phyloP scores from a whole-genome alignment of 2,113 vertebrate species.

The Rhynchomys soricoides region DNA sequence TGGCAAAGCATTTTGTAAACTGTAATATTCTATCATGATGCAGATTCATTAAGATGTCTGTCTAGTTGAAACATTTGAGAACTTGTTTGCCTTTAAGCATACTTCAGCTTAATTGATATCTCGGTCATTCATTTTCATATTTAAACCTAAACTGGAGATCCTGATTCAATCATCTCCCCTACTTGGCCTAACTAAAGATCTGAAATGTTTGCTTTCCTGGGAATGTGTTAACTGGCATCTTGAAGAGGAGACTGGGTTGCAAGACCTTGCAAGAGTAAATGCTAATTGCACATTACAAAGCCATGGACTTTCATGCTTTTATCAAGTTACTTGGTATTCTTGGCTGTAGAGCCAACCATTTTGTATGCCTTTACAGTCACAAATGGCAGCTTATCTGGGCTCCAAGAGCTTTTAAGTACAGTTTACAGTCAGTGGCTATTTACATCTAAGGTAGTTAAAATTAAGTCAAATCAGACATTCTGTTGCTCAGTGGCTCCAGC shows the following conservation, averaged over 20 bases:
- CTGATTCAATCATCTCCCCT: neutral
- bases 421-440: neutral
- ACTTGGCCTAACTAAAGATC: neutral
- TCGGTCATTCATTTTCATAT: neutral
- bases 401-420: neutral
- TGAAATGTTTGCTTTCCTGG: neutral
- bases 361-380: neutral
- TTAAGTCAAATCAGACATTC: neutral
- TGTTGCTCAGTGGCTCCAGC: neutral
- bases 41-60: neutral
- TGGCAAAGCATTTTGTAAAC: neutral
- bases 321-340: neutral
- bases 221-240: neutral
- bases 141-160: neutral
- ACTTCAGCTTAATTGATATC: neutral
- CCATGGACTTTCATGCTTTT: neutral
- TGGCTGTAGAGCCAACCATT: neutral
- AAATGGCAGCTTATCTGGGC: neutral
- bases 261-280: neutral
- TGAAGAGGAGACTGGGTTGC: neutral
- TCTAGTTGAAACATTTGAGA: neutral
- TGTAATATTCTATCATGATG: neutral
- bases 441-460: neutral
- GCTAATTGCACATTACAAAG: neutral
- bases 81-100: neutral